Base-by-base conservation (phyloP, 2,888 invertebrate genomes). In the Epistrophella euchroma region DNA sequence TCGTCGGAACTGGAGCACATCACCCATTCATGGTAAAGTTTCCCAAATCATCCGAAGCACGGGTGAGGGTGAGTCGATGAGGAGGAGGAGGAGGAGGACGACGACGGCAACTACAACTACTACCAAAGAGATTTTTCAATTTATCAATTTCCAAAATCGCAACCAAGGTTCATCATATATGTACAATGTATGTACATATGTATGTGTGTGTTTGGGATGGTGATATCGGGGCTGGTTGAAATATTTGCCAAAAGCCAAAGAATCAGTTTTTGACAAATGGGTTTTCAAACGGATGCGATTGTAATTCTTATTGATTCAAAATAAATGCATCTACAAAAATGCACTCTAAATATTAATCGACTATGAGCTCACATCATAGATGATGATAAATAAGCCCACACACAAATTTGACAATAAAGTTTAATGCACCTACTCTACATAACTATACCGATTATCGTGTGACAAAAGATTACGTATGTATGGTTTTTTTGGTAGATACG, bases 61-160 rank as follows among this genome's bases (percentile, higher is more conserved):
- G 32, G 32, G 35, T 15, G 66, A 45, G 32, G 4, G 28, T n/a
- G n/a, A n/a, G n/a, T n/a, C n/a, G 45, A 64, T 28, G 40, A 62
- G 25, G 62, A 74, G 55, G 32, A 17, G 28, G 45, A 64, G 45
- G 40, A 62, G 25, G 62, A 74, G 55, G 32, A 17, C 50, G 6
- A 28, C 3, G 17, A 37, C 35, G 9, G 32, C 6, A 10, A 32
- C 17, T 11, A 35, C 60, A 22, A 37, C 35, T 55, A 75, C n/a
- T 25, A 32, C 35, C 50, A 60, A 82, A 74, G 70, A 71, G 79
- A 71, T 85, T 85, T 85, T 84, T 75, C 80, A 76, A 71, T 85
- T 85, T 85, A 79, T 75, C 80, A 76, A 80, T 72, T 85, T 68
- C 74, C 72, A 80, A 80, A 76, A 80, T 84, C 74, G 28, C 62